Evolutionary conservation across 2,113 vertebrate species (phyloP).

Genomic region (Phycodurus eques): DNA sequence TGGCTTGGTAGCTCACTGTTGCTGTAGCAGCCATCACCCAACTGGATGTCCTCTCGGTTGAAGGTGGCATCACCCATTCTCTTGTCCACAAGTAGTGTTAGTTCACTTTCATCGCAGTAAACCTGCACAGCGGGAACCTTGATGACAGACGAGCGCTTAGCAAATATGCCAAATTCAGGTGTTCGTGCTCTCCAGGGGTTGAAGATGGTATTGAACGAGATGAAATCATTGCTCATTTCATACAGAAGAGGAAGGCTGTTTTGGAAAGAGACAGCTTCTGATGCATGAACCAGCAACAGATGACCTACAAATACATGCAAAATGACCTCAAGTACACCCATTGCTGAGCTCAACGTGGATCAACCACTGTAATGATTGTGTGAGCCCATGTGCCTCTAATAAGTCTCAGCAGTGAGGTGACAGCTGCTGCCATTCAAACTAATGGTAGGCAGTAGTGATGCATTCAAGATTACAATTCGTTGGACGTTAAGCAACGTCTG

Average conservation of each 20-base stretch:
- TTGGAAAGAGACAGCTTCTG: not conserved
- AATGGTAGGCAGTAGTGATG: slow-evolving; percentile 1
- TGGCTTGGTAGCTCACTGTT: slow-evolving; percentile 38
- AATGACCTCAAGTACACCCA: slow-evolving; percentile 9
- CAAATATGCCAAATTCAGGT: slow-evolving; percentile 20
- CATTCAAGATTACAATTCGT: not conserved
- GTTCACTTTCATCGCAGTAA: slow-evolving; percentile 41
- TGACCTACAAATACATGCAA: slow-evolving; percentile 16
- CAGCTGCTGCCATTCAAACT: slow-evolving; percentile 44
- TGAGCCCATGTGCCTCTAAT: not conserved
- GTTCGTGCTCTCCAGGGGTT: slow-evolving; percentile 28
- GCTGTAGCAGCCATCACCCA: slow-evolving; percentile 55
- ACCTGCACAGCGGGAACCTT: slow-evolving; percentile 43
- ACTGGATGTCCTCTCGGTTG: slow-evolving; percentile 19
- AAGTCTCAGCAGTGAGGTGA: not conserved
- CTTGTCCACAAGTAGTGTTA: slow-evolving; percentile 51
- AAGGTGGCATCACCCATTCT: slow-evolving; percentile 1
- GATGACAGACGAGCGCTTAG: slow-evolving; percentile 8
- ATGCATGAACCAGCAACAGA: slow-evolving; percentile 12
- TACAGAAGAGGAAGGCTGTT: slow-evolving; percentile 4
- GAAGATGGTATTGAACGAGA: slow-evolving; percentile 25
- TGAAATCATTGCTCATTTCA: slow-evolving; percentile 14
- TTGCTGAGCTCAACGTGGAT: slow-evolving; percentile 6
- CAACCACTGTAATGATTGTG: not conserved
- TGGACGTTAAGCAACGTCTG: not conserved